Conservation (phyloP, 2,888 invertebrate genomes). For the Pandemis cinnamomeana region DNA sequence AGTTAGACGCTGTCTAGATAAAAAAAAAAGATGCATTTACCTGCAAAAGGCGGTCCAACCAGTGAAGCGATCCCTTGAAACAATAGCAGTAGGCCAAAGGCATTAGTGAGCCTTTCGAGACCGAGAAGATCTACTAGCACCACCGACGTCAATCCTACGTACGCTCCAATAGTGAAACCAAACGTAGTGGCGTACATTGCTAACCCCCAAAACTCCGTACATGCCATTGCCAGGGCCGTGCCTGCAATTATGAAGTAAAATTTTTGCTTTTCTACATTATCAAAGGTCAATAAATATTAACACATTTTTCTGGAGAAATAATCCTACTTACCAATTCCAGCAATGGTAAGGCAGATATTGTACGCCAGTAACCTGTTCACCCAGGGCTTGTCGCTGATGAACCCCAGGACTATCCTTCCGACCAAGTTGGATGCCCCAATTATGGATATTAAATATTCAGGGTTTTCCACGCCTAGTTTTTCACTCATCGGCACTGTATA, state of each 20-base stretch:
- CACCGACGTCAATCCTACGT: conserved; percentile 98
- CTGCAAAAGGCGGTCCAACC: conserved; percentile 96
- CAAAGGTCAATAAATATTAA: not conserved
- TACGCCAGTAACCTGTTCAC: conserved; percentile 96
- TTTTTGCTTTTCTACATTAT: not conserved
- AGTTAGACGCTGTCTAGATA: not conserved
- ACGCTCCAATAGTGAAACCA: conserved; percentile 97
- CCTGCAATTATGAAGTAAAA: conserved; percentile 78
- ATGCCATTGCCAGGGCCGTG: conserved; percentile 91
- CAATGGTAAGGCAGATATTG: conserved; percentile 93
- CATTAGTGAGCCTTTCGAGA: conserved; percentile 96
- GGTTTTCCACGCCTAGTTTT: conserved; percentile 84
- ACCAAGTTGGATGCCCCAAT: conserved; percentile 95
- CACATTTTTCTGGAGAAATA: conserved; percentile 1
- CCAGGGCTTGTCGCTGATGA: conserved; percentile 94
- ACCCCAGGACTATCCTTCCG: conserved; percentile 95
- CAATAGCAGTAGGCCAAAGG: conserved; percentile 95
- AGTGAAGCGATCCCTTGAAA: conserved; percentile 98
- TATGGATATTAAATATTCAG: conserved; percentile 89
- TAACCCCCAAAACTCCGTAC: conserved; percentile 89
- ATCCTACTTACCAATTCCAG: conserved; percentile 91
- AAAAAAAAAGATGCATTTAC: conserved; percentile 76
- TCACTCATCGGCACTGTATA: conserved; percentile 91
- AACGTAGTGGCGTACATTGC: conserved; percentile 91
- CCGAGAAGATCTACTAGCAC: conserved; percentile 97